These are phyloP conservation scores for Corythornis cristatus DNA, from an alignment of 2,113 vertebrate genomes.

Conservation along the genomic window DNA sequence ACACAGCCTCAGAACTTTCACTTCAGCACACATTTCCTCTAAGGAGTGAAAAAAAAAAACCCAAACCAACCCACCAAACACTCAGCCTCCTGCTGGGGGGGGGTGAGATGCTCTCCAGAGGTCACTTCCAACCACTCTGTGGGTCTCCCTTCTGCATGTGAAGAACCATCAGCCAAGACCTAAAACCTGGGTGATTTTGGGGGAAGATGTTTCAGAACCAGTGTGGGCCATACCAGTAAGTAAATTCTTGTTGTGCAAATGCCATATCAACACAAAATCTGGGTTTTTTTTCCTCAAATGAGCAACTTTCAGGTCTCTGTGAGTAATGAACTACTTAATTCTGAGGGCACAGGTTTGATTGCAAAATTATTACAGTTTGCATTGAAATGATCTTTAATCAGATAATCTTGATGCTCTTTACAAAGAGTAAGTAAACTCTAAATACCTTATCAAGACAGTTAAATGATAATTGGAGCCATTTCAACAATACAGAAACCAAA, in stretches of 20 bases:
- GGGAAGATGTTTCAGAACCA: neutral
- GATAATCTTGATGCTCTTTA: neutral
- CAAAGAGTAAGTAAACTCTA: conserved; percentile 1
- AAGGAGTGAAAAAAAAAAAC: neutral
- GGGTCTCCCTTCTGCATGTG: neutral
- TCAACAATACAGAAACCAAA: neutral
- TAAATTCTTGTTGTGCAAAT: neutral
- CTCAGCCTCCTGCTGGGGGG: neutral
- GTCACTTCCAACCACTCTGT: no score
- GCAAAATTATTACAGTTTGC: neutral
- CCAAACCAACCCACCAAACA: no score
- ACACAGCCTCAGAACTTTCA: neutral
- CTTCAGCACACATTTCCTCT: neutral
- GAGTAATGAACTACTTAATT: neutral
- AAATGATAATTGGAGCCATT: neutral
- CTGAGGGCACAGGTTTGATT: neutral
- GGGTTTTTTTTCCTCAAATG: neutral
- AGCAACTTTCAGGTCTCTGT: neutral
- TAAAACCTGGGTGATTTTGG: neutral
- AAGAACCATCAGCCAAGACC: neutral
- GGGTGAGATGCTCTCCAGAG: no score
- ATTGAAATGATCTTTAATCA: neutral
- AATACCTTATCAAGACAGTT: neutral
- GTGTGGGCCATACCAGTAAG: neutral
- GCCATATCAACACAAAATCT: neutral